Evolutionary conservation across 2,113 vertebrate species (phyloP).

Genomic region (Dipodomys stephensi): DNA sequence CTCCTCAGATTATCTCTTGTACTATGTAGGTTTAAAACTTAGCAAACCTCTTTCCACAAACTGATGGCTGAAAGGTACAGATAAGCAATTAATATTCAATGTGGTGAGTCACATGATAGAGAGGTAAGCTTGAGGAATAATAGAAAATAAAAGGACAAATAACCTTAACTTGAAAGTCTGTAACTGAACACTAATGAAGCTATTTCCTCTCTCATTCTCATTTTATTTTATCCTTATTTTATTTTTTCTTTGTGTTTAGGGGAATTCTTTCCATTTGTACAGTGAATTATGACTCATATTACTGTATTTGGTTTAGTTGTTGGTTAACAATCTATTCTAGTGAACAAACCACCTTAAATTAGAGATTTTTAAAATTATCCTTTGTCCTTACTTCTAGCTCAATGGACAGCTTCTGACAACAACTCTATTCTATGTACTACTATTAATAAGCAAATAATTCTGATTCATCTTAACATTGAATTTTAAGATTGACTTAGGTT

Average conservation of each 20-base stretch:
- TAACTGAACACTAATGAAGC: neutral
- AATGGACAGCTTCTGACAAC: neutral
- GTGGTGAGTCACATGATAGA: neutral
- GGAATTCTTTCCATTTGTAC: neutral
- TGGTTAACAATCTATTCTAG: neutral
- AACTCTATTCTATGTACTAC: neutral
- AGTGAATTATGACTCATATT: neutral
- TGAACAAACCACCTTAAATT: neutral
- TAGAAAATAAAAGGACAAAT: neutral
- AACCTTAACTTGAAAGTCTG: neutral
- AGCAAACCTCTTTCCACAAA: neutral
- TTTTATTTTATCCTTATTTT: neutral
- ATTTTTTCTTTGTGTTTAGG: neutral
- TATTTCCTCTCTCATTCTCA: neutral
- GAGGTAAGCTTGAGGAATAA: neutral
- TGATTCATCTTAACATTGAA: neutral
- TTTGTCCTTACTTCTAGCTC: neutral
- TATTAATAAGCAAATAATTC: slow-evolving; percentile 26
- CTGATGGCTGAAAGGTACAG: neutral
- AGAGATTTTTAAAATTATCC: neutral
- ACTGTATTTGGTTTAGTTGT: neutral
- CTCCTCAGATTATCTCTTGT: neutral
- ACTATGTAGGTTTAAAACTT: neutral
- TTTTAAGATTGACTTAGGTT: neutral
- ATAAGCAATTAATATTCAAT: neutral